phyloP scores from a whole-genome alignment of 1,140 invertebrate genomes.

The Trachelipus rathkii region DNA sequence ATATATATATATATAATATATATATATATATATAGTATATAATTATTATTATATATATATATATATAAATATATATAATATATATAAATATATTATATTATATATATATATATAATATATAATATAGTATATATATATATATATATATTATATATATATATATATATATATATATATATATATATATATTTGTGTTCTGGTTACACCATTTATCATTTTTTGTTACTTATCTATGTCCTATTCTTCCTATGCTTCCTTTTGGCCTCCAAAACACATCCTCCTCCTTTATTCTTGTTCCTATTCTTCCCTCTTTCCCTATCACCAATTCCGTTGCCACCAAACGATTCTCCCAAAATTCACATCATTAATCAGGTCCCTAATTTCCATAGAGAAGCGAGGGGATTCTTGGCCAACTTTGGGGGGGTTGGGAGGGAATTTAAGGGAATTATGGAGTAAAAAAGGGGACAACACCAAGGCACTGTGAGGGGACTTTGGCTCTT shows the following conservation, averaged over 20 bases:
- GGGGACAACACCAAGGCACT: no score
- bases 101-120: no score
- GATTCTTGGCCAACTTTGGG: no score
- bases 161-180: constrained; percentile 12
- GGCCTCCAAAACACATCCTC: background rate
- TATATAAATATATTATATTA: no score
- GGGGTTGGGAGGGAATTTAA: no score
- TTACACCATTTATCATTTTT: background rate
- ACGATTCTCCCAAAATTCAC: constrained; percentile 7
- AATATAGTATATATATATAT: background rate
- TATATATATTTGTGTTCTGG: background rate
- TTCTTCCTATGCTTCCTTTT: background rate
- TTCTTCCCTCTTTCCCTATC: background rate
- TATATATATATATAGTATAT: no score
- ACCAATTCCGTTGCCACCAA: background rate
- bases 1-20: no score
- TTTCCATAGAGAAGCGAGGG: background rate
- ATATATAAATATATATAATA: no score
- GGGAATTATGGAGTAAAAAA: no score
- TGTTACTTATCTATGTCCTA: background rate
- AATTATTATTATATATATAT: no score
- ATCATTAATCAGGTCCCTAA: background rate
- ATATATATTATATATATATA: background rate
- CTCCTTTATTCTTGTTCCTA: background rate
- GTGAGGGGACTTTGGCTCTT: no score